Evolutionary conservation across 2,888 invertebrate species (phyloP).

Genomic region (Perdita meconis): DNA sequence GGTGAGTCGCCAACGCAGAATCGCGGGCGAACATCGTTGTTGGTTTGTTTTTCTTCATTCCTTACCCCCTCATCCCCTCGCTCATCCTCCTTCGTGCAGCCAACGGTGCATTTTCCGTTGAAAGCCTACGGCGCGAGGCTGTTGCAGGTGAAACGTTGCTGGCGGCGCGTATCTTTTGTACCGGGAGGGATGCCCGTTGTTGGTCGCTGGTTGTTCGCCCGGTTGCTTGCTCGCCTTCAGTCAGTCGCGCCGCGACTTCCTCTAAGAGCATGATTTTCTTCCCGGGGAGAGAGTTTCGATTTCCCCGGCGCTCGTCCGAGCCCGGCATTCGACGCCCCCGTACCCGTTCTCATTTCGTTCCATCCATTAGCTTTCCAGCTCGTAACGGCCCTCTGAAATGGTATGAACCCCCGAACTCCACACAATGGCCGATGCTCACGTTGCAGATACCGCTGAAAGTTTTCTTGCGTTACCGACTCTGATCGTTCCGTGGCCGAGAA

Average conservation of each 20-base stretch:
- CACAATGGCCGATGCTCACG: conserved; percentile 40
- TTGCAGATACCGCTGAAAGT: conserved; percentile 17
- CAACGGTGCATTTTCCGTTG: conserved; percentile 55
- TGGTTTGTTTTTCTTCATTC: conserved; percentile 33
- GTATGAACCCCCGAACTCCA: conserved; percentile 35
- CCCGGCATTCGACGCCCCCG: neutral
- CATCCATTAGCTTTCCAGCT: conserved; percentile 53
- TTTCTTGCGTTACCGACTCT: conserved; percentile 10
- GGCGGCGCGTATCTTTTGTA: conserved; percentile 40
- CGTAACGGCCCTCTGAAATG: conserved; percentile 1
- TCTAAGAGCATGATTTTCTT: conserved; percentile 41
- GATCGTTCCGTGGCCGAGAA: conserved; percentile 13
- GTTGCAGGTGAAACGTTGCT: conserved; percentile 52
- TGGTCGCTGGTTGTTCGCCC: conserved; percentile 29
- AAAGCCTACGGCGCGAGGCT: conserved; percentile 44
- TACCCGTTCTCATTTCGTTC: conserved; percentile 51
- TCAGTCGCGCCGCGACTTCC: conserved; percentile 34
- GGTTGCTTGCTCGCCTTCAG: conserved; percentile 22
- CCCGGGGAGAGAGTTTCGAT: conserved; percentile 35
- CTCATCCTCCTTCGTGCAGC: conserved; percentile 14
- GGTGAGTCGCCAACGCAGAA: conserved; percentile 21
- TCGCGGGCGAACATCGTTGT: conserved; percentile 11
- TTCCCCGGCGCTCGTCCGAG: conserved; percentile 9
- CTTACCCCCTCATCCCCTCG: conserved; percentile 34
- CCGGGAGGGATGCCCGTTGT: conserved; percentile 29